Evolutionary conservation across 2,797 vertebrate genomes (phyloP).

Genomic region (Melanotaenia pygmaea): DNA sequence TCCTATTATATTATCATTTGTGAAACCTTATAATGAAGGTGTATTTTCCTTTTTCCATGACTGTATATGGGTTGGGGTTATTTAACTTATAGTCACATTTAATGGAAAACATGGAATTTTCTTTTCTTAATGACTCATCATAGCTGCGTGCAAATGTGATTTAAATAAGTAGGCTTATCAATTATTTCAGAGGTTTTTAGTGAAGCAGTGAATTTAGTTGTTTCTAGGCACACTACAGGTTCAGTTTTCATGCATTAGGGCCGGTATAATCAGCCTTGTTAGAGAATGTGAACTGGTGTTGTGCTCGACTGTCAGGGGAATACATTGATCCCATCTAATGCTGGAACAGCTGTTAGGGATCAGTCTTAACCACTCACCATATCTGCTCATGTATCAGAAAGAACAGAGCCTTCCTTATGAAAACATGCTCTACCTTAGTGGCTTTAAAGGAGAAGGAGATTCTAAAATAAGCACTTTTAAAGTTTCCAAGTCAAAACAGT

Average conservation of each 20-base stretch:
- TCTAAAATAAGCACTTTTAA: conserved; percentile 64
- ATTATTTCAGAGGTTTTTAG: neutral
- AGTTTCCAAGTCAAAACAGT: conserved; percentile 46
- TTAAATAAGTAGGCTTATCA: neutral
- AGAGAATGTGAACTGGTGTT: conserved; percentile 67
- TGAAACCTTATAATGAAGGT: neutral
- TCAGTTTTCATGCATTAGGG: conserved; percentile 33
- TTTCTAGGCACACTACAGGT: conserved; percentile 13
- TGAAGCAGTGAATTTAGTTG: neutral
- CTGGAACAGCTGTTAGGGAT: conserved; percentile 81
- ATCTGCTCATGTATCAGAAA: conserved; percentile 73
- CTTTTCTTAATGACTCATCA: neutral
- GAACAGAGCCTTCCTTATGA: conserved; percentile 61
- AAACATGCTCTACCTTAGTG: conserved; percentile 64
- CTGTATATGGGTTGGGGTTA: neutral
- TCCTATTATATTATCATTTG: neutral
- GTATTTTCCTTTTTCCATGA: neutral
- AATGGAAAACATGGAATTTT: neutral
- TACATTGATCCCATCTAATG: conserved; percentile 78
- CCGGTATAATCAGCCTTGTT: conserved; percentile 64
- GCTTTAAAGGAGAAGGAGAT: conserved; percentile 51
- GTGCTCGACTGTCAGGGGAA: conserved; percentile 65
- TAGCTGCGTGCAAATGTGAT: neutral
- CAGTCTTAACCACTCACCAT: conserved; percentile 73
- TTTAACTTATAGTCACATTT: neutral